Evolutionary conservation across 2,888 invertebrate species (phyloP), one percentile per base, ranked within the genome.

Genomic region (Elegia similella): DNA sequence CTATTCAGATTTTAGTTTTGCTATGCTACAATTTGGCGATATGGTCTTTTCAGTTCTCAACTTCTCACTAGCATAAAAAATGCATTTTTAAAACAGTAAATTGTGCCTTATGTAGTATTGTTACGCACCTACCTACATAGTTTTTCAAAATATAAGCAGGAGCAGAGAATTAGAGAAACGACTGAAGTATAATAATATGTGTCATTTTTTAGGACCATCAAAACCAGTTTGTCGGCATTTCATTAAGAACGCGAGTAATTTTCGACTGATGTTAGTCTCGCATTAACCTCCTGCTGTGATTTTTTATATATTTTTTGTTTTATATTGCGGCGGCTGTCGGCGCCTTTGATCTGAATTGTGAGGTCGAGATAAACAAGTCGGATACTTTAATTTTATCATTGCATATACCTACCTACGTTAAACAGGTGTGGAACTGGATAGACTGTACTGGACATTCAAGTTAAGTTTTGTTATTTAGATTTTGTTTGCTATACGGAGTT

Each of bases 261-360:
- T 61, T 63, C 59, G 59, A 65, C 60, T 62, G 63, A 65, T 61
- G 62, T 61, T 63, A 60, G 68, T 62, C 62, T 68, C 63, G 54
- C 60, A 69, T 67, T 66, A 66, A 67, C 66, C 66, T 65, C 67
- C 65, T 61, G 66, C 67, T 59, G 66, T 62, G 68, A 67, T 66
- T 65, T 66, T 67, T 64, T 65, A 62, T 65, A 60, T 60, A 57
- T 64, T 60, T 65, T 65, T 62, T 62, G 62, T 62, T 62, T 63
- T 62, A 59, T 59, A 59, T 60, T 58, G 57, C 60, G 53, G 59
- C 59, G 59, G 63, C 59, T 47, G 59, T 46, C 57, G 38, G 38
- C 60, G 64, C 59, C 61, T 68, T 68, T 68, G 67, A 66, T 68
- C 66, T 66, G 58, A 59, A 58, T 62, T 62, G 57, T 56, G 56